Conservation (phyloP, 2,113 vertebrate genomes). For the Sylvilagus bachmani region DNA sequence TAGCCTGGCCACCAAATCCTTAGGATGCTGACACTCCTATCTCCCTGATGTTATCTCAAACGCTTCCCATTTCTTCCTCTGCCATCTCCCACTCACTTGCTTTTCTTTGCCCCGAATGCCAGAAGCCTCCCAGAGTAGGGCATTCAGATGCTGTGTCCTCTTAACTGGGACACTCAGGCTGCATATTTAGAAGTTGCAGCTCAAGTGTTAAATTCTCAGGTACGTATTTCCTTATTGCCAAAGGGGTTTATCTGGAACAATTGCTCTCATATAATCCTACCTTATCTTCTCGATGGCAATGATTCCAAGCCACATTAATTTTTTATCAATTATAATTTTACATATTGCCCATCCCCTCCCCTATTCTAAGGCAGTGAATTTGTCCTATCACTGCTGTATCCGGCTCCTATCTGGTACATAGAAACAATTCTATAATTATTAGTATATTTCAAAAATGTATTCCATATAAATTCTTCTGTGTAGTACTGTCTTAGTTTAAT, state of each 20-base stretch:
- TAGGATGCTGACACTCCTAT: fast-evolving
- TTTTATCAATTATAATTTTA: background rate
- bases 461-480: background rate
- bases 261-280: background rate
- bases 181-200: background rate
- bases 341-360: background rate
- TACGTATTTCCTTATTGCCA: background rate
- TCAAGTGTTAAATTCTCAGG: background rate
- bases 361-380: background rate
- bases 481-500: background rate
- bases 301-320: background rate
- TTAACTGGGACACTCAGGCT: background rate
- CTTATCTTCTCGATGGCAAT: background rate
- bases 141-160: background rate
- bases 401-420: background rate
- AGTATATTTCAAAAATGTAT: background rate
- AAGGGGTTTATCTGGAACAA: too few relatives aligned
- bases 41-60: background rate
- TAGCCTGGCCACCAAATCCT: too few relatives aligned
- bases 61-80: background rate
- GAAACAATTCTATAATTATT: background rate
- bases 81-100: fast-evolving
- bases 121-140: background rate
- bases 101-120: background rate
- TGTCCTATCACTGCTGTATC: background rate